Evolutionary conservation across 2,113 vertebrate genomes (phyloP).

Genomic region (Apodemus sylvaticus): DNA sequence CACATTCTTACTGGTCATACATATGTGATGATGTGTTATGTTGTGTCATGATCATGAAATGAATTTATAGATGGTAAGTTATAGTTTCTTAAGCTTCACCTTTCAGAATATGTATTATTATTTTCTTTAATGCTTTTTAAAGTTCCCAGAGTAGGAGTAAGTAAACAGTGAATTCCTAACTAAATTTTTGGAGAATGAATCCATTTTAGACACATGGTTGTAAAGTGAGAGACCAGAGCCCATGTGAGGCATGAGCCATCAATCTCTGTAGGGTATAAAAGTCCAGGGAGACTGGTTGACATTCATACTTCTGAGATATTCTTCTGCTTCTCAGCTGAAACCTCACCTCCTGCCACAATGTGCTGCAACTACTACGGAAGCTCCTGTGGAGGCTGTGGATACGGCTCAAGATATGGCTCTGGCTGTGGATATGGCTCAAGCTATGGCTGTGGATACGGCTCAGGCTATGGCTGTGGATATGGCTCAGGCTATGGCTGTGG

Average conservation of each 20-base stretch:
- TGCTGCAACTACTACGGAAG: neutral
- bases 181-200: neutral
- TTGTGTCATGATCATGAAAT: neutral
- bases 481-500: neutral
- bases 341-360: constrained; percentile 4
- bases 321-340: neutral
- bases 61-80: neutral
- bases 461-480: neutral
- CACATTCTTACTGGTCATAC: neutral
- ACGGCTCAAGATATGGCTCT: neutral
- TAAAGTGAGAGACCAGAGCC: neutral
- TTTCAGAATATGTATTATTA: neutral
- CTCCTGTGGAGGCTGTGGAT: neutral
- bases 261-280: neutral
- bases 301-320: neutral
- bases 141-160: neutral
- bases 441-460: neutral
- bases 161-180: neutral
- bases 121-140: neutral
- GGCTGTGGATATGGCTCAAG: neutral
- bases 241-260: neutral
- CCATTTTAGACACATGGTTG: neutral
- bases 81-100: neutral
- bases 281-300: neutral
- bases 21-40: neutral